Percentiles rank a stretch among this genome's conserved stretches.
phyloP scores from a whole-genome alignment of 2,797 vertebrate genomes.

The Gambelia wislizenii region DNA sequence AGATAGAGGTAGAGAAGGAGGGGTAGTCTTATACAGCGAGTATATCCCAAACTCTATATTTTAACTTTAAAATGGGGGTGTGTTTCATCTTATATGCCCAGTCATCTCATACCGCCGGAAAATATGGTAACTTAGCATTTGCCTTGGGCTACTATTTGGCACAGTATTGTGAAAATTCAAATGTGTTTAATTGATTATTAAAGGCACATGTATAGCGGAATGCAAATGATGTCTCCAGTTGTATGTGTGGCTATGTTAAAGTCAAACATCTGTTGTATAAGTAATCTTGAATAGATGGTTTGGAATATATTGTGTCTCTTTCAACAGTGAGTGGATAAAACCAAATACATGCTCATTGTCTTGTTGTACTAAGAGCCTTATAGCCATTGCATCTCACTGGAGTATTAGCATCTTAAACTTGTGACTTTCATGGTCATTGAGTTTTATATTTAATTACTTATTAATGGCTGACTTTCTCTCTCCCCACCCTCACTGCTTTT shows the following conservation, averaged over 20 bases:
- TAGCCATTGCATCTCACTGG: neutral
- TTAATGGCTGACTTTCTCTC: conserved; percentile 7
- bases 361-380: neutral
- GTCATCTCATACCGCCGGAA: no score
- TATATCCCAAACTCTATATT: no score
- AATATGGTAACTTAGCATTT: neutral
- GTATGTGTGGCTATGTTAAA: conserved; percentile 15
- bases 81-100: no score
- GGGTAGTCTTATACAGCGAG: no score
- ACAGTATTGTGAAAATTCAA: neutral
- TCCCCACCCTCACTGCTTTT: conserved; percentile 26
- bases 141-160: neutral
- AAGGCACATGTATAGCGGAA: neutral
- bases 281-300: neutral
- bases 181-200: neutral
- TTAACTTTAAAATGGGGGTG: no score
- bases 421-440: neutral
- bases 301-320: neutral
- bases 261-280: conserved; percentile 5
- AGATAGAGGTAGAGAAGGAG: no score
- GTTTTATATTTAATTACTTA: neutral
- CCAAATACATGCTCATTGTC: neutral
- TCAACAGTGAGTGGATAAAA: neutral
- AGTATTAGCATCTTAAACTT: neutral
- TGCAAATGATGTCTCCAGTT: conserved; percentile 26